Evolutionary conservation across 37 sponge, comb jelly and placozoan genomes (phyloP).

Genomic region (Tethya wilhelma): DNA sequence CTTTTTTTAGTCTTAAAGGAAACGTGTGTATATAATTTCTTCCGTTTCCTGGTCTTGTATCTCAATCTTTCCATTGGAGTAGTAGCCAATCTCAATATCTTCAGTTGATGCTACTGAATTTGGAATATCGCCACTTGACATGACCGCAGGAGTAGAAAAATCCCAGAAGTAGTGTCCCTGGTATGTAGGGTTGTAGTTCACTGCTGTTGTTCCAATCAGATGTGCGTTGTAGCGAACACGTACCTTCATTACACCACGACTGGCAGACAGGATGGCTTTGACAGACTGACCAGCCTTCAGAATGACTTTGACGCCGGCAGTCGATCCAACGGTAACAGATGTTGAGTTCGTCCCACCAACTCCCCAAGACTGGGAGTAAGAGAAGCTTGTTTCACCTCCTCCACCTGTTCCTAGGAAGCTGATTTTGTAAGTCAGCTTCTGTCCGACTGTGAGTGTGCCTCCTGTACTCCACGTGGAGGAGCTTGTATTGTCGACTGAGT

Average conservation of each 20-base stretch:
- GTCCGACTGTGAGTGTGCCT: constrained; percentile 8
- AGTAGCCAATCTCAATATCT: constrained; percentile 18
- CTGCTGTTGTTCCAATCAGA: not conserved
- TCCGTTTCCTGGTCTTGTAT: no score
- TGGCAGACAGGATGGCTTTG: constrained; percentile 6
- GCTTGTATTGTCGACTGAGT: not conserved
- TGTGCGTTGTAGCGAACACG: constrained; percentile 20
- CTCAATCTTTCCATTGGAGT: constrained; percentile 21
- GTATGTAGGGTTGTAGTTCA: constrained; percentile 29
- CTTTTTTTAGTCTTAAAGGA: no score
- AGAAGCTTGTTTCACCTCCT: constrained; percentile 19
- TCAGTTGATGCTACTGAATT: constrained; percentile 11
- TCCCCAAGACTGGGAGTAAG: constrained; percentile 19
- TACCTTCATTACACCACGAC: constrained; percentile 24
- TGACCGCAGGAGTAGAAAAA: not conserved
- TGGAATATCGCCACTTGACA: not conserved
- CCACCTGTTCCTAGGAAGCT: constrained; percentile 17
- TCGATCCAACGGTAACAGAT: constrained; percentile 11
- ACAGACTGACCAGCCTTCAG: constrained; percentile 14
- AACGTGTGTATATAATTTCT: no score
- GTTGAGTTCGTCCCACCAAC: constrained; percentile 4
- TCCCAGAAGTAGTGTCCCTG: not conserved
- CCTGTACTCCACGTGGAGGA: not conserved
- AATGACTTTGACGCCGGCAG: not conserved
- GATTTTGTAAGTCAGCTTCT: constrained; percentile 1